Base-by-base conservation (phyloP, 2,113 vertebrate species). In the Forbesichthys agassizii region DNA sequence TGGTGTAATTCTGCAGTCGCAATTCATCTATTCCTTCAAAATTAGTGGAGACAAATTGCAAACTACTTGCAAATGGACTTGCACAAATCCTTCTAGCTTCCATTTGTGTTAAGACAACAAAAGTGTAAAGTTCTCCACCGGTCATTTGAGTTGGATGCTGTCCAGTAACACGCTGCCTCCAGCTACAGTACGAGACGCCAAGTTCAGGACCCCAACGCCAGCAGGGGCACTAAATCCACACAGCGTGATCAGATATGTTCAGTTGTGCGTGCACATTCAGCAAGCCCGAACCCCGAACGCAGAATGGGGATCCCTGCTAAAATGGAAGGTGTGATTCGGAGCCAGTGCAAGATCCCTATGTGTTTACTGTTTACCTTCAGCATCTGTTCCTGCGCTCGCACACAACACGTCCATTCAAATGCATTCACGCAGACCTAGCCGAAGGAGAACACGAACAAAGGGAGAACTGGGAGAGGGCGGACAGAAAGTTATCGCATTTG, bases 341-440 rank as follows among this genome's bases (percentile, higher is more conserved):
- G 27, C 27, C 27, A 27, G 27, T 27, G 27, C 27, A 27, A 27
- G 27, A 27, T 27, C 2, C 27, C 27, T 27, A 2, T 27, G 27
- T 27, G 27, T 42, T 42, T 42, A 42, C 36, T 42, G 36, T 42
- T 6, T 42, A 8, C 36, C 36, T 42, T 42, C 36, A 8, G 36
- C 36, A 8, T 42, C 36, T 42, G 36, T 42, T 42, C 36, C 36
- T 42, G 36, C 36, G 7, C 36, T 42, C 36, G 7, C 36, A 6
- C 36, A 42, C 36, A 5, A 42, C 6, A 42, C 36, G 5, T 42
- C 36, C 36, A 42, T 6, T 42, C 36, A 42, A 42, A 42, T 6
- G 36, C 36, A 42, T 80, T 83, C 65, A 36, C 3, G 6, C 55
- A 73, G 71, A 83, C 71, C 58, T 75, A 79, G 75, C 79, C 77